A percentile compares a stretch with the other conserved stretches of the same genome.
Conservation (phyloP, 2,888 invertebrate species). For the Phyto melanocephala region DNA sequence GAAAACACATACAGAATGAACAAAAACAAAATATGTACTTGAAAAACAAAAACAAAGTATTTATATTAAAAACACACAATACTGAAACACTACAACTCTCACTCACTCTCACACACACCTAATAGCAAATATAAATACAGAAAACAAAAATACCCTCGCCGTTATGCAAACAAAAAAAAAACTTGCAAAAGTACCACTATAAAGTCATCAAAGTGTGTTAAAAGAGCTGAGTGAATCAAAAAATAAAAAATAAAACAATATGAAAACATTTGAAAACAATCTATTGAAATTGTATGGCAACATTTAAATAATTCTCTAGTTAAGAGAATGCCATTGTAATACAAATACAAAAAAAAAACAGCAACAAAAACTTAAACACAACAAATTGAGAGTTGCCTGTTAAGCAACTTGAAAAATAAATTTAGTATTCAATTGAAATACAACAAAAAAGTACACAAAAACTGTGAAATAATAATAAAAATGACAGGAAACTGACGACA, state of each 20-base stretch:
- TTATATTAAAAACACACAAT: no score
- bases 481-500: slow-evolving; percentile 22
- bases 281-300: slow-evolving; percentile 61
- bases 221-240: slow-evolving; percentile 1
- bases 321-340: slow-evolving; percentile 35
- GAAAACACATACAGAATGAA: no score
- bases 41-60: no score
- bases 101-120: no score
- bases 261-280: slow-evolving; percentile 42
- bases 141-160: no score
- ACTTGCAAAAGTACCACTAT: slow-evolving; percentile 36
- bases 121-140: no score
- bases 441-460: neutral
- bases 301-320: slow-evolving; percentile 56
- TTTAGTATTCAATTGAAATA: slow-evolving; percentile 51
- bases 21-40: no score
- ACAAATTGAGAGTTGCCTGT: slow-evolving; percentile 46
- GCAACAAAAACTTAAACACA: slow-evolving; percentile 3
- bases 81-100: no score
- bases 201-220: slow-evolving; percentile 57
- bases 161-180: neutral
- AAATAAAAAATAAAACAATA: slow-evolving; percentile 9
- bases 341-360: neutral
- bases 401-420: slow-evolving; percentile 57
- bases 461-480: slow-evolving; percentile 5